phyloP scores from a whole-genome alignment of 2,113 vertebrate genomes.

The Tachysurus vachellii region DNA sequence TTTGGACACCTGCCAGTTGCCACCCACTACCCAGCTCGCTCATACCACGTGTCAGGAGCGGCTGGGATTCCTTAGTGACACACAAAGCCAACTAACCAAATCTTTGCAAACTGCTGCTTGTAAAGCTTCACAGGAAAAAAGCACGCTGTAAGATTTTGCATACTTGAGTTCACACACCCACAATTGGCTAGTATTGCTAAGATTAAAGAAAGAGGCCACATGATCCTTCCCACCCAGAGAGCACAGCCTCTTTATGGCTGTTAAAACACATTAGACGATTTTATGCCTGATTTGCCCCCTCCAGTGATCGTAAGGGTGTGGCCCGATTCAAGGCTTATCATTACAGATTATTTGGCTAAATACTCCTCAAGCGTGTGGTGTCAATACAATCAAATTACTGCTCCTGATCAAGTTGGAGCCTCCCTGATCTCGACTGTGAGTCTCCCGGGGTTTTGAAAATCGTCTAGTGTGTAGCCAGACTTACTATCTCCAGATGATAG shows the following conservation, averaged over 20 bases:
- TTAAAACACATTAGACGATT: neutral
- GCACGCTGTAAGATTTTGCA: neutral
- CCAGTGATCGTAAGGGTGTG: too few species aligned
- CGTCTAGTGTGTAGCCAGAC: neutral
- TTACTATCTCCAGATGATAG: neutral
- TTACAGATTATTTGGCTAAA: too few species aligned
- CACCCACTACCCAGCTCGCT: neutral
- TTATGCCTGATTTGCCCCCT: too few species aligned
- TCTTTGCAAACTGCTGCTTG: neutral
- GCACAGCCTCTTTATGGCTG: neutral
- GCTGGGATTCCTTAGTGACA: neutral
- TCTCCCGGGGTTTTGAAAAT: too few species aligned
- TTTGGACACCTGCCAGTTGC: neutral
- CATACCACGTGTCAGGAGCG: neutral
- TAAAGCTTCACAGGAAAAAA: neutral
- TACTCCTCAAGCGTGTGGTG: too few species aligned
- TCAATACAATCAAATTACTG: too few species aligned
- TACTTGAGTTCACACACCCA: neutral
- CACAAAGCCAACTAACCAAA: neutral
- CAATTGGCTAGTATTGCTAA: neutral
- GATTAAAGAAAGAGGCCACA: neutral
- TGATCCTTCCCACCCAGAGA: neutral
- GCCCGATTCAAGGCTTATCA: too few species aligned
- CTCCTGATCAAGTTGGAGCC: too few species aligned
- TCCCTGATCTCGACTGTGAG: too few species aligned